Percentiles rank a stretch among this genome's conserved stretches.
These are phyloP conservation scores for Melinaea marsaeus DNA, from an alignment of 2,888 invertebrate species.

Conservation along the genomic window DNA sequence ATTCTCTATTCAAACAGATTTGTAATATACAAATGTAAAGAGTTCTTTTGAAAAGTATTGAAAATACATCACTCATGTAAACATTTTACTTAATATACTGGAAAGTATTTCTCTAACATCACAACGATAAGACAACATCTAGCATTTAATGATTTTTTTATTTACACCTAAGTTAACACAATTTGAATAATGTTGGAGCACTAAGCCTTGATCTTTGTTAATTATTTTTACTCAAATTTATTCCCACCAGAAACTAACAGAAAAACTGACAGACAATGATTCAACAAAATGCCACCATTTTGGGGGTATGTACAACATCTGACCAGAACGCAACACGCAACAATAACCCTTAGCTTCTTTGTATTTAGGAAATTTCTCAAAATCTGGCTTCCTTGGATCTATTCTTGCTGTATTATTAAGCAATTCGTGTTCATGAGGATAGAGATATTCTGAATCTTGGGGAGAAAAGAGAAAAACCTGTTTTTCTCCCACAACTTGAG, in stretches of 20 bases:
- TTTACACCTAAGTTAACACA: no score
- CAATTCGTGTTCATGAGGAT: slow-evolving; percentile 87
- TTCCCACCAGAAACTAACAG: slow-evolving; percentile 98
- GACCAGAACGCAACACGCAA: slow-evolving; percentile 87
- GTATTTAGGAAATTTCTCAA: slow-evolving; percentile 84
- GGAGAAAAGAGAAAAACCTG: slow-evolving; percentile 90
- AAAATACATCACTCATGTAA: no score
- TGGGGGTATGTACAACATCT: slow-evolving; percentile 95
- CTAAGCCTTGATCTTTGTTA: background rate
- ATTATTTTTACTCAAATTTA: slow-evolving; percentile 41
- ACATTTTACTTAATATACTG: no score
- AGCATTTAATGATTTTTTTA: no score
- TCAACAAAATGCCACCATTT: slow-evolving; percentile 99
- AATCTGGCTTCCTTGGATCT: slow-evolving; percentile 88
- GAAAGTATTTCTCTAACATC: no score
- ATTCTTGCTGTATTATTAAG: slow-evolving; percentile 94
- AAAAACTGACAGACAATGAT: slow-evolving; percentile 92
- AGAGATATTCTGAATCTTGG: slow-evolving; percentile 82
- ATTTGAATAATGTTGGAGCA: no score
- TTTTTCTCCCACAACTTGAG: slow-evolving; percentile 94
- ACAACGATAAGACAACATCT: no score
- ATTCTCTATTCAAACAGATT: no score
- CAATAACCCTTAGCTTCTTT: slow-evolving; percentile 79
- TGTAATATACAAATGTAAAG: no score
- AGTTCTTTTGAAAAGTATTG: no score